Conservation (phyloP, 2,888 invertebrate species). For the Eupithecia dodoneata region DNA sequence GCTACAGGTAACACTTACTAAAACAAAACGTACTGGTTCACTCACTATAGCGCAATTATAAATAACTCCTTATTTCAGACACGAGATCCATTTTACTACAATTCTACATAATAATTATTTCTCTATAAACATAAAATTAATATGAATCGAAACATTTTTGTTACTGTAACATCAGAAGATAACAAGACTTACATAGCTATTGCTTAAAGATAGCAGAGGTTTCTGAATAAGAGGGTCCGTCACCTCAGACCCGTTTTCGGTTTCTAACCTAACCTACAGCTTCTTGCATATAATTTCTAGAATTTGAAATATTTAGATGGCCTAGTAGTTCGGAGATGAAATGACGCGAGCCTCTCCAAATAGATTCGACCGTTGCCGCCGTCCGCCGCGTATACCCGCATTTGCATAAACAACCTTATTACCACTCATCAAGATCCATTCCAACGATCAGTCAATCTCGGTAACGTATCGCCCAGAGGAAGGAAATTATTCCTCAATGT, state of each 20-base stretch:
- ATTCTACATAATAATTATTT: too few relatives aligned
- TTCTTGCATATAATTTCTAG: background rate
- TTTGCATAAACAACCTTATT: conserved; percentile 52
- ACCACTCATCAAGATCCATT: conserved; percentile 43
- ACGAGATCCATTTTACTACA: too few relatives aligned
- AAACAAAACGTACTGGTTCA: background rate
- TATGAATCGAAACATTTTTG: too few relatives aligned
- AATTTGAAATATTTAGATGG: conserved; percentile 24
- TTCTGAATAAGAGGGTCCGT: background rate
- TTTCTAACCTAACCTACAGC: background rate
- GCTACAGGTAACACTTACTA: too few relatives aligned
- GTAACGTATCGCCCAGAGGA: conserved; percentile 42
- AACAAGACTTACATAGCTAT: too few relatives aligned
- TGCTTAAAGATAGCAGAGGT: background rate
- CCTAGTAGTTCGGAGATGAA: conserved; percentile 49
- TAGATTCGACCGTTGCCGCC: conserved; percentile 66
- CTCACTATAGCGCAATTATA: background rate
- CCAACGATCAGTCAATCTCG: background rate
- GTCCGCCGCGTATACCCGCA: conserved; percentile 51
- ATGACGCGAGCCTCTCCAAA: conserved; percentile 68
- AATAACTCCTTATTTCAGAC: too few relatives aligned
- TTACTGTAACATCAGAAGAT: too few relatives aligned
- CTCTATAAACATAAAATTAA: too few relatives aligned
- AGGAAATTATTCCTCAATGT: conserved; percentile 66
- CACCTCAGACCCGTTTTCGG: too few relatives aligned